Percentiles rank a stretch among this genome's conserved stretches.
phyloP scores from a whole-genome alignment of 2,113 vertebrate species.

The Ibidorhyncha struthersii region DNA sequence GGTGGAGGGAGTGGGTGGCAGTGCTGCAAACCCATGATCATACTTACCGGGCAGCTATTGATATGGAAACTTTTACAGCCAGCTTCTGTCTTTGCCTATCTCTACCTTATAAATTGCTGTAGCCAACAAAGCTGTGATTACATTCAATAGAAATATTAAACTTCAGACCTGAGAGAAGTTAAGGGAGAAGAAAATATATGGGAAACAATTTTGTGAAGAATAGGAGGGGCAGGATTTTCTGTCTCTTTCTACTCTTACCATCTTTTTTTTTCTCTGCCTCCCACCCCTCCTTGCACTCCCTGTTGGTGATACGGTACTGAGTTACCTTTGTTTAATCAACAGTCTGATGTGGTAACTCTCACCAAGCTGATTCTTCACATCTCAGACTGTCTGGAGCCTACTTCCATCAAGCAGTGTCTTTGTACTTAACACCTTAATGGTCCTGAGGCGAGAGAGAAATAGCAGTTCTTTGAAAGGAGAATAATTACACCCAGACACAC shows the following conservation, averaged over 20 bases:
- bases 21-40: neutral
- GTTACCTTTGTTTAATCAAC: conserved; percentile 75
- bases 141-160: neutral
- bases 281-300: neutral
- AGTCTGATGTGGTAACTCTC: conserved; percentile 65
- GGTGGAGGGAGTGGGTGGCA: neutral
- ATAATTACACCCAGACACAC: conserved; percentile 76
- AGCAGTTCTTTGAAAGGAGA: conserved; percentile 64
- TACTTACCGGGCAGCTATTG: neutral
- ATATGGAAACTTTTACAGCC: neutral
- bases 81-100: neutral
- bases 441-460: conserved; percentile 64
- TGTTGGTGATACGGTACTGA: neutral
- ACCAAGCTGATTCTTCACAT: conserved; percentile 60
- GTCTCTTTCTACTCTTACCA: neutral
- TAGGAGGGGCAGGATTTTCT: neutral
- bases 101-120: neutral
- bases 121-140: neutral
- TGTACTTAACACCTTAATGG: conserved; percentile 82
- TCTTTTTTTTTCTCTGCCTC: neutral
- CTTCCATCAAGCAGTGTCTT: conserved; percentile 69
- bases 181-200: neutral
- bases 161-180: neutral
- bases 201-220: neutral
- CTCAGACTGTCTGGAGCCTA: conserved; percentile 84